Evolutionary conservation across 2,888 invertebrate species (phyloP).

Genomic region (Vandiemenella viatica): DNA sequence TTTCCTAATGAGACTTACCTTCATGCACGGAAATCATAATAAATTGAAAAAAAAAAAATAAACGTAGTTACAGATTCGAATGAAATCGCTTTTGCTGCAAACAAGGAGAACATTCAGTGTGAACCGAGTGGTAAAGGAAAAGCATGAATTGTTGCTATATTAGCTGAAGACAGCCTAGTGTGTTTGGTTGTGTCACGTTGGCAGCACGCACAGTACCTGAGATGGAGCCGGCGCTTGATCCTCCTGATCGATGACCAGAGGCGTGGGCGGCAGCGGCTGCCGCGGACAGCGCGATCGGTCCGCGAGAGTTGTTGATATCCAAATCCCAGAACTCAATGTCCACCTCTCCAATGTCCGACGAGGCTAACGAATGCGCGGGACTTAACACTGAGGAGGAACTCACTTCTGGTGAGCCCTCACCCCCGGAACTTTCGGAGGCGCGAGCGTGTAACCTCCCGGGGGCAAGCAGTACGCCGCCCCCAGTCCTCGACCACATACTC

Average conservation of each 20-base stretch:
- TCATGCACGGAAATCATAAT: no score
- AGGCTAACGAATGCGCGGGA: conserved; percentile 35
- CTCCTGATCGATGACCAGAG: conserved; percentile 24
- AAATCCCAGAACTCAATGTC: conserved; percentile 72
- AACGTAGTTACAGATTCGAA: no score
- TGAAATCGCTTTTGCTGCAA: no score
- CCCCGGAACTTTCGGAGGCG: conserved; percentile 5
- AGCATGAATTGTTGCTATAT: no score
- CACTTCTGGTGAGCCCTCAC: conserved; percentile 60
- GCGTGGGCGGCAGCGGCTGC: conserved; percentile 21
- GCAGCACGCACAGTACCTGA: conserved; percentile 26
- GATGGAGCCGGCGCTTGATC: conserved; percentile 30
- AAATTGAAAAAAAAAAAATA: no score
- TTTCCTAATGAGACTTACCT: no score
- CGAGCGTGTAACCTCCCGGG: background rate
- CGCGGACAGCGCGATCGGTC: no score
- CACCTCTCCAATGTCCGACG: conserved; percentile 52
- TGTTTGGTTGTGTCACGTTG: no score
- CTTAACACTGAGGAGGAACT: conserved; percentile 43
- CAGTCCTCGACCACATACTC: background rate
- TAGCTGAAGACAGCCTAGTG: no score
- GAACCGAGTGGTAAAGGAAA: no score
- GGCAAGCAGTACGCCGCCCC: conserved; percentile 4
- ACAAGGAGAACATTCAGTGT: no score
- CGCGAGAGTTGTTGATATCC: conserved; percentile 42